Base-by-base conservation (phyloP, 2,888 invertebrate genomes). In the Acrobasis repandana region DNA sequence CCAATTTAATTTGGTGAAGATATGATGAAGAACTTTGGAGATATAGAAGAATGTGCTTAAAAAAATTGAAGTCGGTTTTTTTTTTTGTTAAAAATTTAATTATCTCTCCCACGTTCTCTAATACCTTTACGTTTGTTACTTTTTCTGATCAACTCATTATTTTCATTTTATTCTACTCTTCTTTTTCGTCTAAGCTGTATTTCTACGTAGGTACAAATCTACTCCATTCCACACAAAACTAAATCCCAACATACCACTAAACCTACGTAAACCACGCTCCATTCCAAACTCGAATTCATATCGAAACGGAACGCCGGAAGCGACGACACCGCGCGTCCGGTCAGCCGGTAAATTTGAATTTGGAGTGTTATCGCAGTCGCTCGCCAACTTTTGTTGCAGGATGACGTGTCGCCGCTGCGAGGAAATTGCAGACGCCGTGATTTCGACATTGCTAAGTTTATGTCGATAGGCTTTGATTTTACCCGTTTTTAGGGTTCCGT, bases 271-370 rank as follows among this genome's bases (percentile, higher is more conserved):
- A 54, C 38, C 16, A 50, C 43, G 9, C 5, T 47, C 36, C n/a
- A 47, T 49, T 56, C 15, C 56, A 50, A 56, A 38, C 47, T 50
- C 60, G 48, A 75, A 68, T 72, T 68, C 71, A 64, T 66, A 72
- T 56, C 68, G 59, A 59, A 75, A 73, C 72, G 71, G 74, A 72
- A 69, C 72, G 70, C 65, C 60, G 66, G 79, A 80, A 81, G 88
- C 88, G 86, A 65, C 75, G 67, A 68, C 80, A 76, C 74, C 80
- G 77, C 81, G 82, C 85, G 84, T 89, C 90, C 90, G 89, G 89
- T 89, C 86, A 88, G 76, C 78, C 80, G 88, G 82, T 85, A 86
- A 88, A 90, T 90, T 90, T 89, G 86, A 87, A 90, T 89, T 87
- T 83, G 79, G 85, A 87, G 86, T 82, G 85, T 78, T 88, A 88